Evolutionary conservation across 1,140 invertebrate species (phyloP).

Genomic region (Heliconius hewitsoni): DNA sequence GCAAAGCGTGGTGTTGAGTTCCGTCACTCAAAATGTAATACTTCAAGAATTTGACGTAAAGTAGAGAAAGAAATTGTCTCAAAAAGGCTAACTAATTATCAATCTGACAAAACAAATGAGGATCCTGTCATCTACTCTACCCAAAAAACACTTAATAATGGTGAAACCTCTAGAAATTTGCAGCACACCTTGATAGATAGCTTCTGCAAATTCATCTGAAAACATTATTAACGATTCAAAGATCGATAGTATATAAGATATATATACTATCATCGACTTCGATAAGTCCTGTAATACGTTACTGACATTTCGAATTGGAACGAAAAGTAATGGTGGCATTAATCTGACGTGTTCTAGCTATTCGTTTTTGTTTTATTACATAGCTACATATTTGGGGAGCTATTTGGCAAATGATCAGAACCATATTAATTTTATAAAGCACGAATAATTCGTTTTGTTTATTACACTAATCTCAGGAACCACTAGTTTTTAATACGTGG

Average conservation of each 20-base stretch:
- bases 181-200: not conserved
- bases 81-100: no score
- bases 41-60: no score
- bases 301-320: constrained; percentile 42
- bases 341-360: constrained; percentile 35
- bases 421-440: no score
- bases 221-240: constrained; percentile 9
- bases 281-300: constrained; percentile 45
- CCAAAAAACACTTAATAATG: not conserved
- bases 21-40: no score
- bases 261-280: constrained; percentile 22
- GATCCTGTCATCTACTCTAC: no score
- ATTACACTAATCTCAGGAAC: no score
- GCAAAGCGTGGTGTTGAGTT: no score
- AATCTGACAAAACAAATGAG: no score
- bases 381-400: not conserved
- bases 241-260: not conserved
- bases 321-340: constrained; percentile 45
- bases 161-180: not conserved
- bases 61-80: no score
- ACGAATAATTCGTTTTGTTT: no score
- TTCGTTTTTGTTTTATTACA: constrained; percentile 13
- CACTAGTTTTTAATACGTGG: no score
- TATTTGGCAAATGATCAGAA: not conserved
- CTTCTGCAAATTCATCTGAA: not conserved